Evolutionary conservation across 64 coral and sea anemone species (phyloP).

Genomic region (Montipora capricornis): DNA sequence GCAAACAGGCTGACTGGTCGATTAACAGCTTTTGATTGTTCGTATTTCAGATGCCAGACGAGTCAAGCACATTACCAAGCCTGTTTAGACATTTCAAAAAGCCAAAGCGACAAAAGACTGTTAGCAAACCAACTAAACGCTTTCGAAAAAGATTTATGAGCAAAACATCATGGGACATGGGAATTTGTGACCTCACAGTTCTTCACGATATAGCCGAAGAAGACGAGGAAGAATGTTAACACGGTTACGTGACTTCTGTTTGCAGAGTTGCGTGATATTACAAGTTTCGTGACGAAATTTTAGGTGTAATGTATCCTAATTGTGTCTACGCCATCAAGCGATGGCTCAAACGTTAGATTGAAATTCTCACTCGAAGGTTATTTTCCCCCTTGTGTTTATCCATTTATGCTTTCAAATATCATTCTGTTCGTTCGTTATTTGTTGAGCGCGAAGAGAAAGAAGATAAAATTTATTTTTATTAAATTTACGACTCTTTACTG

Average conservation of each 20-base stretch:
- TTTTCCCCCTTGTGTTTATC: background rate
- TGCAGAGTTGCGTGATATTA: background rate
- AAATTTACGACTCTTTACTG: background rate
- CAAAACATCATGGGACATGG: background rate
- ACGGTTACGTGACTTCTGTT: background rate
- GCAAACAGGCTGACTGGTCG: too few relatives aligned
- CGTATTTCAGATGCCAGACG: background rate
- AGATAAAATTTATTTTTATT: background rate
- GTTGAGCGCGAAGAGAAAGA: background rate
- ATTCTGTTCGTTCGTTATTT: background rate
- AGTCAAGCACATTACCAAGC: conserved; percentile 18
- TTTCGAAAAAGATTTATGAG: background rate
- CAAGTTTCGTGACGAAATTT: background rate
- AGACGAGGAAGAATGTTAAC: conserved; percentile 7
- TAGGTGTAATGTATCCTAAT: background rate
- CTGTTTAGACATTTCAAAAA: conserved; percentile 32
- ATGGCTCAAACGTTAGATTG: background rate
- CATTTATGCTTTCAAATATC: background rate
- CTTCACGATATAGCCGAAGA: conserved; percentile 32
- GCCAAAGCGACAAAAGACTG: background rate
- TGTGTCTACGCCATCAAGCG: background rate
- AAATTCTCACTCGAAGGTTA: background rate
- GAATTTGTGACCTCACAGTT: background rate
- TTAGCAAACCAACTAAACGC: background rate
- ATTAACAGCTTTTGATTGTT: background rate